These are phyloP conservation scores for Bombylius discolor DNA, from an alignment of 2,888 invertebrate species.

Conservation along the genomic window DNA sequence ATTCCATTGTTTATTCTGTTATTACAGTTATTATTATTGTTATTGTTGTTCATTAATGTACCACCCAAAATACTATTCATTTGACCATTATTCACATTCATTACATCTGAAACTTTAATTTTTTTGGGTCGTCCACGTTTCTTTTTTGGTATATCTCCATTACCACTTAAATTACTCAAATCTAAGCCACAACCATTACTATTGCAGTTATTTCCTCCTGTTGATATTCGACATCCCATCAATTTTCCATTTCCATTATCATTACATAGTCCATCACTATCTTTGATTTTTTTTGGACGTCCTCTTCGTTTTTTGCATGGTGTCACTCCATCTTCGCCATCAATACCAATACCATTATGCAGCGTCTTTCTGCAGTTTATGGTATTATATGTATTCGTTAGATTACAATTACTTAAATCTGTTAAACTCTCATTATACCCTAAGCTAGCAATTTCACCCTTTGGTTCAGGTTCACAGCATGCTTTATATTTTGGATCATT, in stretches of 20 bases:
- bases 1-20: conserved; percentile 3
- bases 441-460: conserved; percentile 2
- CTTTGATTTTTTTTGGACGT: conserved; percentile 60
- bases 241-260: conserved; percentile 35
- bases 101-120: conserved; percentile 42
- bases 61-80: neutral
- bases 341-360: conserved; percentile 7
- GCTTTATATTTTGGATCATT: conserved; percentile 56
- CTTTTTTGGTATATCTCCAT: conserved; percentile 61
- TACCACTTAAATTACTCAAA: conserved; percentile 1
- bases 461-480: conserved; percentile 43
- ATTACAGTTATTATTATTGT: conserved; percentile 1
- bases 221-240: conserved; percentile 30
- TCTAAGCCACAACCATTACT: conserved; percentile 3
- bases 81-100: neutral
- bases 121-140: conserved; percentile 82
- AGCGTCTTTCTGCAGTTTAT: conserved; percentile 2
- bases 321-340: conserved; percentile 15
- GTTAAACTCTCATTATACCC: conserved; percentile 15
- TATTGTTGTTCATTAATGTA: conserved; percentile 1
- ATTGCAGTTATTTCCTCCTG: conserved; percentile 29
- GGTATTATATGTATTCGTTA: conserved; percentile 10
- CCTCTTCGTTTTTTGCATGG: conserved; percentile 81
- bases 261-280: conserved; percentile 40
- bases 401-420: conserved; percentile 13